Percentiles rank a stretch among this genome's conserved stretches.
phyloP scores from a whole-genome alignment of 2,113 vertebrate genomes.

The Eonycteris spelaea region DNA sequence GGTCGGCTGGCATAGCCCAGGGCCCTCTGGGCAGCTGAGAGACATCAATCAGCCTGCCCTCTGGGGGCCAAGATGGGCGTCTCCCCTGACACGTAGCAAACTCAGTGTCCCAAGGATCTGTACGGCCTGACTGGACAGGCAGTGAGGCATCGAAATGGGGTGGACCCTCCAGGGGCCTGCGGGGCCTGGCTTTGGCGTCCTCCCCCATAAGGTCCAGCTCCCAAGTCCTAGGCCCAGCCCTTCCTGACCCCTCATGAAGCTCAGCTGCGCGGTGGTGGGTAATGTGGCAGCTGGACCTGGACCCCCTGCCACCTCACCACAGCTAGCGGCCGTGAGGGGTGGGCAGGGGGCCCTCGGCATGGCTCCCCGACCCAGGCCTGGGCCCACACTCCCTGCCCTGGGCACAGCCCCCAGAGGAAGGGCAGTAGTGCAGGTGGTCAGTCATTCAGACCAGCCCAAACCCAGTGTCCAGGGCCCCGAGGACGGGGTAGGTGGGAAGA shows the following conservation, averaged over 20 bases:
- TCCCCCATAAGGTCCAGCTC: accelerated
- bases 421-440: accelerated
- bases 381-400: accelerated
- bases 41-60: no score
- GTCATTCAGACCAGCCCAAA: not conserved
- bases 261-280: not conserved
- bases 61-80: no score
- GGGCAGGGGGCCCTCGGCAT: not conserved
- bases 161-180: accelerated
- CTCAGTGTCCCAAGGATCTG: accelerated
- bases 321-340: accelerated
- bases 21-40: no score
- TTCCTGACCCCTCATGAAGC: accelerated
- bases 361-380: not conserved
- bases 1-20: not conserved
- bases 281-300: accelerated
- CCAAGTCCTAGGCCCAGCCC: not conserved
- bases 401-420: not conserved
- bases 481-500: not conserved
- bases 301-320: accelerated
- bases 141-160: accelerated
- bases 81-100: not conserved
- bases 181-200: not conserved
- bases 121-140: accelerated
- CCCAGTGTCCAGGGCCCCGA: accelerated